Conservation (phyloP, 1,140 invertebrate species). For the Trichoplusia ni region DNA sequence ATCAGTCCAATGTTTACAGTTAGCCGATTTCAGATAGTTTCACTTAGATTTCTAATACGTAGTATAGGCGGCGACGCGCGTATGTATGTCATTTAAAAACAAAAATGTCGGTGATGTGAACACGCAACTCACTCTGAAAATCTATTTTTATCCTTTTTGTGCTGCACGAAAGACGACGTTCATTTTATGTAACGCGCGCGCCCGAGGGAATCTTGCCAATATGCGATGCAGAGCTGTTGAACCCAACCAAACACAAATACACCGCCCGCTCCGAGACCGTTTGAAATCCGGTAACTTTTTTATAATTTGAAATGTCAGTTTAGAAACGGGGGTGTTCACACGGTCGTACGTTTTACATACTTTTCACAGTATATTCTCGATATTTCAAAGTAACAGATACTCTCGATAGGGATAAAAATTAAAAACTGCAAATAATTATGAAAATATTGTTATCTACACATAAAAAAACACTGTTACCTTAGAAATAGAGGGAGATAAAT, state of each 20-base stretch:
- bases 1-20: constrained; percentile 70
- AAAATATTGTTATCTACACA: too few relatives aligned
- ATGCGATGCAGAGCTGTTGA: constrained; percentile 48
- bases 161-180: constrained; percentile 60
- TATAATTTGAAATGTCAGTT: constrained; percentile 51
- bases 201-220: constrained; percentile 79
- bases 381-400: background rate
- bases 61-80: constrained; percentile 47
- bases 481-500: too few relatives aligned
- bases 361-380: too few relatives aligned
- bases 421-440: too few relatives aligned
- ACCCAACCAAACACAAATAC: constrained; percentile 56
- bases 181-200: constrained; percentile 70
- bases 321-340: background rate
- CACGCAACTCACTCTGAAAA: constrained; percentile 72
- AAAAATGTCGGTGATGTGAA: constrained; percentile 68
- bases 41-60: constrained; percentile 73
- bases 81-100: constrained; percentile 78
- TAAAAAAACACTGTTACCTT: too few relatives aligned
- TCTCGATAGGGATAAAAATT: too few relatives aligned
- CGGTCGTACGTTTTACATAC: background rate
- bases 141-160: constrained; percentile 80
- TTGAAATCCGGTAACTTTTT: constrained; percentile 66
- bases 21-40: constrained; percentile 63
- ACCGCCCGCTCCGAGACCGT: constrained; percentile 54